phyloP scores from a whole-genome alignment of 2,113 vertebrate genomes.

The Bubo bubo region DNA sequence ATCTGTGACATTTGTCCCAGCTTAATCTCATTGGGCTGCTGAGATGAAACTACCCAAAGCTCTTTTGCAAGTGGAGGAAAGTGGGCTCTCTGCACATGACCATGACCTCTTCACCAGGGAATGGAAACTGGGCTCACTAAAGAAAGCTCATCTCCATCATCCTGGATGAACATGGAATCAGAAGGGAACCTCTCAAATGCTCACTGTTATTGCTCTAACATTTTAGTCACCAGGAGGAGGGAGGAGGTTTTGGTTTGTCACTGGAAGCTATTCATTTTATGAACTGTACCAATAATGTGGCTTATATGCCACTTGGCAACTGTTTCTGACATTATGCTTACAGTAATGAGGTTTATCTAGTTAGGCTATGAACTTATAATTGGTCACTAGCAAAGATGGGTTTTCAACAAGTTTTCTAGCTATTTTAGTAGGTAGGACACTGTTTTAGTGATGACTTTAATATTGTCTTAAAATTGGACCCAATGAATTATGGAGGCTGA shows the following conservation, averaged over 20 bases:
- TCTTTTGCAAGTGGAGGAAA: neutral
- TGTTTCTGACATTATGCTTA: neutral
- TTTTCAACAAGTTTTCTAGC: neutral
- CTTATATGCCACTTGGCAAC: neutral
- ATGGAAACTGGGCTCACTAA: neutral
- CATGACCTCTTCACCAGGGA: neutral
- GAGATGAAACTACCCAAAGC: neutral
- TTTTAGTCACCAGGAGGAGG: neutral
- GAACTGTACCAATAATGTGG: neutral
- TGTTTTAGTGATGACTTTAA: neutral
- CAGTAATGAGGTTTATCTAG: neutral
- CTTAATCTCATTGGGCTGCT: neutral
- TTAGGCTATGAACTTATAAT: neutral
- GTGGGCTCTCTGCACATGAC: neutral
- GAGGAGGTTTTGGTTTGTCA: neutral
- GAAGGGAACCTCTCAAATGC: neutral
- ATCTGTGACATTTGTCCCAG: neutral
- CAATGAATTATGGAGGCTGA: neutral
- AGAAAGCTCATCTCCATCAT: neutral
- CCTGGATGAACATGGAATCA: neutral
- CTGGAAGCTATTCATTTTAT: neutral
- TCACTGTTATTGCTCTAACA: neutral
- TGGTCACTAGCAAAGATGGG: neutral
- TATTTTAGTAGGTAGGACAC: neutral
- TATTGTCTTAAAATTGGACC: neutral